phyloP scores from a whole-genome alignment of 2,797 vertebrate species.

The Semotilus atromaculatus region DNA sequence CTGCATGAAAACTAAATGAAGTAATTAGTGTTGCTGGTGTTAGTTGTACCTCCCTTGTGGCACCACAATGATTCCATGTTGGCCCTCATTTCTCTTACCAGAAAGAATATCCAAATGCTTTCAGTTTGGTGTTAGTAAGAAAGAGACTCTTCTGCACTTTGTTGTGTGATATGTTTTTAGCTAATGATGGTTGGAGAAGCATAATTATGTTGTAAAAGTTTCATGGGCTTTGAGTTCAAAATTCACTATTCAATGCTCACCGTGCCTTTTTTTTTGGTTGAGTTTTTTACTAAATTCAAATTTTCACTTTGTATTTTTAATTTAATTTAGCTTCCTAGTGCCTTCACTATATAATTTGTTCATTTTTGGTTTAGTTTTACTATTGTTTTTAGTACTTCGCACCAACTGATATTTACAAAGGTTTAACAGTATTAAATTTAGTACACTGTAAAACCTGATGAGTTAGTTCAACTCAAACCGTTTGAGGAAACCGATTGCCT shows the following conservation, averaged over 20 bases:
- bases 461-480: too few relatives aligned
- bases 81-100: conserved; percentile 71
- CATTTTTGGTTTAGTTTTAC: neutral
- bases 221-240: too few relatives aligned
- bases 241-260: conserved; percentile 8
- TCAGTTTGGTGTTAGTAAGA: conserved; percentile 76
- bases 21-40: conserved; percentile 80
- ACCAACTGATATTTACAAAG: neutral
- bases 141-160: too few relatives aligned
- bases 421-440: neutral
- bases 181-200: too few relatives aligned
- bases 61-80: conserved; percentile 77
- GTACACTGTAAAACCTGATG: too few relatives aligned
- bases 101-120: conserved; percentile 82
- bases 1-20: conserved; percentile 81
- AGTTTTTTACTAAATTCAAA: too few relatives aligned
- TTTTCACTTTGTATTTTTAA: neutral
- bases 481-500: too few relatives aligned
- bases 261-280: conserved; percentile 66
- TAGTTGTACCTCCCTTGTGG: conserved; percentile 78
- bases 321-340: neutral
- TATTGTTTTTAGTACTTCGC: neutral
- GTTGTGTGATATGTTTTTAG: too few relatives aligned
- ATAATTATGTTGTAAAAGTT: too few relatives aligned
- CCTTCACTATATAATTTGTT: neutral